These are phyloP conservation scores for Corvus cornix DNA, from an alignment of 2,113 vertebrate species.

Conservation along the genomic window DNA sequence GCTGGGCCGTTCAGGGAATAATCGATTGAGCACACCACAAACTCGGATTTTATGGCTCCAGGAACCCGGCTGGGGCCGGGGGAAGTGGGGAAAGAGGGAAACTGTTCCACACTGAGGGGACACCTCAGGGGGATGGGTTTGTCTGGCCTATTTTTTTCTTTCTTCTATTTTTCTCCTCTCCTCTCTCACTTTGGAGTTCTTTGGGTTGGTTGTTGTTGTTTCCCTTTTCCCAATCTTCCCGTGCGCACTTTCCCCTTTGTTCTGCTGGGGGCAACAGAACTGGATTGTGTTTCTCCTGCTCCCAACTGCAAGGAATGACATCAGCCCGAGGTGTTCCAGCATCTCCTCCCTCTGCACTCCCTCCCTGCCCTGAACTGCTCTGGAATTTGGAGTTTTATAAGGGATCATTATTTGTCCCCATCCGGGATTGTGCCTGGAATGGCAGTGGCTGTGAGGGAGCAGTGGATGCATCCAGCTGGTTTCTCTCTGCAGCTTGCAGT, in stretches of 20 bases:
- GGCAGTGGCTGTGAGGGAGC: neutral
- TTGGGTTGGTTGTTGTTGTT: neutral
- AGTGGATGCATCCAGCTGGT: neutral
- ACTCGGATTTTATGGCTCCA: constrained; percentile 44
- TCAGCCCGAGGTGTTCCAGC: neutral
- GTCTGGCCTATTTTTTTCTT: neutral
- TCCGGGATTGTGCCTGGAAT: neutral
- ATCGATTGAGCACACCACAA: constrained; percentile 66
- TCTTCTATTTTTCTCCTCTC: neutral
- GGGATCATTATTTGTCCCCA: neutral
- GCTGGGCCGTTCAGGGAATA: constrained; percentile 21
- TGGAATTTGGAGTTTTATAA: neutral
- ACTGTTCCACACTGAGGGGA: neutral
- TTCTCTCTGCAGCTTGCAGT: neutral
- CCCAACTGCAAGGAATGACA: neutral
- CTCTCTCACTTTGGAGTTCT: neutral
- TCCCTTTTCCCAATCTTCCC: neutral
- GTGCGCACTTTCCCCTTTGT: neutral
- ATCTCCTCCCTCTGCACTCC: neutral
- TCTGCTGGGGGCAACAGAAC: neutral
- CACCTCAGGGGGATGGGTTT: neutral
- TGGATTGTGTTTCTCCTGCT: constrained; percentile 23
- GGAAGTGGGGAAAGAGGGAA: neutral
- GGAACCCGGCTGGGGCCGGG: neutral
- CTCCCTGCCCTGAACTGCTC: neutral